A percentile compares a stretch with the other conserved stretches of the same genome.
Evolutionary conservation across 2,113 vertebrate genomes (phyloP).

Genomic region (Oreotrochilus melanogaster): DNA sequence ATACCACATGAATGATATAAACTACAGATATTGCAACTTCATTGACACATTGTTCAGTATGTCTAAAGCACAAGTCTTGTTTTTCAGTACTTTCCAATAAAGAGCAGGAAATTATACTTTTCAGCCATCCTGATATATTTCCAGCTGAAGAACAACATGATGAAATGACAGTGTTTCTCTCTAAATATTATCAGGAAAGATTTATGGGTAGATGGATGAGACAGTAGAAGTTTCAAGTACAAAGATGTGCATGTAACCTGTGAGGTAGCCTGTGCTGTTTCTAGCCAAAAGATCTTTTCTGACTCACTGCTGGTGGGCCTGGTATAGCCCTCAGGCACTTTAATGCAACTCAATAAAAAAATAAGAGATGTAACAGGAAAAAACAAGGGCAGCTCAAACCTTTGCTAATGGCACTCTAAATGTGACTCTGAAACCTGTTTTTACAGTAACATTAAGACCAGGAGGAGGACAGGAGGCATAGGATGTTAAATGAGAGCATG

Average conservation of each 20-base stretch:
- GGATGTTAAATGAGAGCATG: background rate
- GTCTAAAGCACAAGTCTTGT: background rate
- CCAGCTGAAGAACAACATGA: background rate
- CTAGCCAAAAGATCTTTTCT: background rate
- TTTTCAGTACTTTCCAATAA: background rate
- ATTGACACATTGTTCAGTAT: fast-evolving
- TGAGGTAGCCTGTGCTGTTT: background rate
- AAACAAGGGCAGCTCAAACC: background rate
- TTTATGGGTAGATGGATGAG: background rate
- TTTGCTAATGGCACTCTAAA: background rate
- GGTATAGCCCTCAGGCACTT: background rate
- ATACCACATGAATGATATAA: background rate
- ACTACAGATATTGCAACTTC: background rate
- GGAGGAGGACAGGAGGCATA: background rate
- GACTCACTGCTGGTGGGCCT: background rate
- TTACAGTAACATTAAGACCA: background rate
- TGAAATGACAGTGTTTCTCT: background rate
- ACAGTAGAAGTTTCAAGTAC: background rate
- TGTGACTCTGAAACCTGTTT: background rate
- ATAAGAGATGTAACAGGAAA: background rate
- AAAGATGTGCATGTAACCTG: background rate
- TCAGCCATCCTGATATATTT: background rate
- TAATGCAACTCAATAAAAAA: background rate
- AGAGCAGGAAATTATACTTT: background rate
- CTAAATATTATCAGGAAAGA: background rate